These are phyloP conservation scores for Melanotaenia duboulayi DNA, from an alignment of 2,113 vertebrate species.

Conservation along the genomic window DNA sequence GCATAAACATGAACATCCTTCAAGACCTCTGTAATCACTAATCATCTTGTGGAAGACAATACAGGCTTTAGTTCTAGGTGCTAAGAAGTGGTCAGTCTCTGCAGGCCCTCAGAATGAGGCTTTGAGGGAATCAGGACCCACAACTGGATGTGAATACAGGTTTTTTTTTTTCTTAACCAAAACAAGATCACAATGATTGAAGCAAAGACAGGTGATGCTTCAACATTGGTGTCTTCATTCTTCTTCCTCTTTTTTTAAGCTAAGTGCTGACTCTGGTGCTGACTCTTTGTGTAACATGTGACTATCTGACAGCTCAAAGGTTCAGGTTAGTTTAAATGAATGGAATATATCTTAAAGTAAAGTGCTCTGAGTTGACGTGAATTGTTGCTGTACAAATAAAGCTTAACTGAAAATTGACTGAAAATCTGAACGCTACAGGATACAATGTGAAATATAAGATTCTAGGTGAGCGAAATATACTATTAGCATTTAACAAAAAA, in stretches of 20 bases:
- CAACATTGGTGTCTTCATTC: too few relatives aligned
- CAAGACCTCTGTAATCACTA: constrained; percentile 42
- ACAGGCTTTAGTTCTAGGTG: constrained; percentile 22
- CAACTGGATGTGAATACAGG: constrained; percentile 14
- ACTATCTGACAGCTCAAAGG: too few relatives aligned
- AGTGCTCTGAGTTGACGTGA: too few relatives aligned
- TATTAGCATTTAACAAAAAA: too few relatives aligned
- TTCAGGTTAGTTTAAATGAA: too few relatives aligned
- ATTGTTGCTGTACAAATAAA: too few relatives aligned
- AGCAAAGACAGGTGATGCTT: neutral
- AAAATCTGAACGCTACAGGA: too few relatives aligned
- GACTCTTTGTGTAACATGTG: too few relatives aligned
- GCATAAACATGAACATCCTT: constrained; percentile 51
- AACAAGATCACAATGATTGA: neutral
- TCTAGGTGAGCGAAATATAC: too few relatives aligned
- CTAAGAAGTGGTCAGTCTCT: constrained; percentile 50
- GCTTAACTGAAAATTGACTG: too few relatives aligned
- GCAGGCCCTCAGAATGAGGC: constrained; percentile 17
- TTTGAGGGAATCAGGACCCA: neutral
- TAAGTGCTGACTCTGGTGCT: neutral
- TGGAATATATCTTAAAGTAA: too few relatives aligned
- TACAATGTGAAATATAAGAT: too few relatives aligned
- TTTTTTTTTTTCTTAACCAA: neutral
- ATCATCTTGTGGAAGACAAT: constrained; percentile 50
- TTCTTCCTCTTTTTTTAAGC: neutral